These are phyloP conservation scores for Sebastes itinus DNA, from an alignment of 2,797 vertebrate species.

Conservation along the genomic window DNA sequence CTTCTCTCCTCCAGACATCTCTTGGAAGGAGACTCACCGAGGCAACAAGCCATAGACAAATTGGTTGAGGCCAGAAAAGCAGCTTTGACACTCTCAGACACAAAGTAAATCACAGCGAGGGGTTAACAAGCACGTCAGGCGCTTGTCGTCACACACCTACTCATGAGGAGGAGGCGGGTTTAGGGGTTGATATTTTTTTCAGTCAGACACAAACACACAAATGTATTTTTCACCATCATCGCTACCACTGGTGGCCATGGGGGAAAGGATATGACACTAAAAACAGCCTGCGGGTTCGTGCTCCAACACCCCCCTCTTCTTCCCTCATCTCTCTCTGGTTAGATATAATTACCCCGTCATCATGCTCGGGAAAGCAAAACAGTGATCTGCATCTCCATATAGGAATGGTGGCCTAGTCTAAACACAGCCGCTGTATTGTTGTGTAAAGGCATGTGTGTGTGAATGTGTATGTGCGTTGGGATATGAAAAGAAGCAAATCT, in stretches of 20 bases:
- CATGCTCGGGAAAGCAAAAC: slow-evolving; percentile 68
- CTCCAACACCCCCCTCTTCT: background rate
- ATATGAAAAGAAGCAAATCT: slow-evolving; percentile 34
- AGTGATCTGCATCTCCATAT: slow-evolving; percentile 73
- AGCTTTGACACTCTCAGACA: background rate
- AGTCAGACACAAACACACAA: background rate
- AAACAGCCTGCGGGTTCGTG: slow-evolving; percentile 10
- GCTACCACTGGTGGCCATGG: background rate
- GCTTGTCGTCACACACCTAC: slow-evolving; percentile 32
- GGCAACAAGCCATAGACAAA: slow-evolving; percentile 49
- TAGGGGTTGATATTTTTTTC: background rate
- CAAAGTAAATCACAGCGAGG: slow-evolving; percentile 35
- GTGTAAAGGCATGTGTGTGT: background rate
- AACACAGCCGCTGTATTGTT: slow-evolving; percentile 55
- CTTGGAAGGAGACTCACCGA: slow-evolving; percentile 12
- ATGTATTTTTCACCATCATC: background rate
- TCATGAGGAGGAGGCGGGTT: background rate
- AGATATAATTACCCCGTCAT: slow-evolving; percentile 72
- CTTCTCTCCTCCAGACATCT: slow-evolving; percentile 8
- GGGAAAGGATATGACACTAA: slow-evolving; percentile 5
- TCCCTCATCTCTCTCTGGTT: slow-evolving; percentile 41
- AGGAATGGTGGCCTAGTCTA: slow-evolving; percentile 72
- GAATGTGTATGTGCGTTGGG: background rate
- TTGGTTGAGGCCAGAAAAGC: slow-evolving; percentile 23
- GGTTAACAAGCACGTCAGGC: slow-evolving; percentile 16